phyloP scores from a whole-genome alignment of 2,888 invertebrate species.

The Hypsopygia costalis region DNA sequence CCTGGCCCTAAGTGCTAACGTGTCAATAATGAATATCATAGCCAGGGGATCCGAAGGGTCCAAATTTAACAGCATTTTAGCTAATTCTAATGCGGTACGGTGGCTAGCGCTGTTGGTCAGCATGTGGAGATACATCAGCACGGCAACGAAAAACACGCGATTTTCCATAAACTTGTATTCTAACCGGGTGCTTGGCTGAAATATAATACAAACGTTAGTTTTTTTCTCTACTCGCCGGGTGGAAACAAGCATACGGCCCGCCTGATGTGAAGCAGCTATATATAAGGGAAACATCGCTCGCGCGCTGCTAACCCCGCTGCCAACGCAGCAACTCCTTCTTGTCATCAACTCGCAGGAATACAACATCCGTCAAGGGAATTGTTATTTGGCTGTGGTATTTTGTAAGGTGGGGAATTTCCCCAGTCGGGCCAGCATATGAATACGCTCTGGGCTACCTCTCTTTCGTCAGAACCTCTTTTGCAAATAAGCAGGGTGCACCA shows the following conservation, averaged over 20 bases:
- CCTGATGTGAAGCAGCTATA: too few relatives aligned
- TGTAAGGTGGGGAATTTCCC: too few relatives aligned
- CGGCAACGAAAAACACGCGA: conserved; percentile 76
- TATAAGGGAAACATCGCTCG: too few relatives aligned
- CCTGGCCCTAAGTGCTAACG: conserved; percentile 86
- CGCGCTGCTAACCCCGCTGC: neutral
- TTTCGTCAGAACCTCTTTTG: too few relatives aligned
- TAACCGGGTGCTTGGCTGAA: conserved; percentile 45
- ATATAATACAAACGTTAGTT: conserved; percentile 11
- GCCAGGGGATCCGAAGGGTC: conserved; percentile 90
- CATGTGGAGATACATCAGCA: conserved; percentile 88
- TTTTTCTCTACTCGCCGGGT: too few relatives aligned
- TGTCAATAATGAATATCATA: conserved; percentile 87
- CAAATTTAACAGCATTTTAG: conserved; percentile 88
- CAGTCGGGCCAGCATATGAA: too few relatives aligned
- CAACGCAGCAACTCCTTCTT: neutral
- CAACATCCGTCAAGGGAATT: too few relatives aligned
- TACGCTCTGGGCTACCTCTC: too few relatives aligned
- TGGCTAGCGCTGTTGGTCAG: conserved; percentile 90
- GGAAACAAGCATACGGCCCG: too few relatives aligned
- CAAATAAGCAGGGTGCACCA: too few relatives aligned
- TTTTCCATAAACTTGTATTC: conserved; percentile 51
- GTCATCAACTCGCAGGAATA: too few relatives aligned
- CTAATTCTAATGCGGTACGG: conserved; percentile 91
- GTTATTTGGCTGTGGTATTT: too few relatives aligned